These are phyloP conservation scores for Spheniscus mendiculus DNA, from an alignment of 2,113 vertebrate genomes.

Conservation along the genomic window DNA sequence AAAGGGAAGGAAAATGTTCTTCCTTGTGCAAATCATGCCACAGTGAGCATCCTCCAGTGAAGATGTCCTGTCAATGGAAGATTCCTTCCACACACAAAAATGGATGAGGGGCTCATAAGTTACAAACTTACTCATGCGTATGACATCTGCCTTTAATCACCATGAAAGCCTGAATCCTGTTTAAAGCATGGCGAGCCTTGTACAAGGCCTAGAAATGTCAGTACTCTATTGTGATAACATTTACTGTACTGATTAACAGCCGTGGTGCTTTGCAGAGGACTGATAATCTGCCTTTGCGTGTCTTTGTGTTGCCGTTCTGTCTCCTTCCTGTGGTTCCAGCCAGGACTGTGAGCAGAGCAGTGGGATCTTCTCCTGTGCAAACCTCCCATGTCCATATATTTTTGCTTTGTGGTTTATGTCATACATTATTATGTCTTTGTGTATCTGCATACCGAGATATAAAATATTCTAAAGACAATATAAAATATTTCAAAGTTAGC, in stretches of 20 bases:
- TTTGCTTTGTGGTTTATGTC: neutral
- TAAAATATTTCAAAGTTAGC: neutral
- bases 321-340: conserved; percentile 37
- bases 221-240: conserved; percentile 41
- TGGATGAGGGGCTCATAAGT: neutral
- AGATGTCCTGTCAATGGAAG: neutral
- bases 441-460: neutral
- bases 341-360: neutral
- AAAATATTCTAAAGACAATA: neutral
- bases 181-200: neutral
- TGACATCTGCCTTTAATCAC: conserved; percentile 58
- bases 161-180: conserved; percentile 8
- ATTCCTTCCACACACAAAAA: neutral
- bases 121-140: neutral
- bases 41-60: neutral
- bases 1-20: neutral
- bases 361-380: neutral
- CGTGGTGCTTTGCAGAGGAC: neutral
- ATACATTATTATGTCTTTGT: neutral
- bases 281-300: neutral
- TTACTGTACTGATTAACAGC: conserved; percentile 41
- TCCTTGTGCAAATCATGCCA: neutral
- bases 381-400: neutral
- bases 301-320: conserved; percentile 13
- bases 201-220: conserved; percentile 33